phyloP scores from a whole-genome alignment of 2,113 vertebrate species.

The Etheostoma cragini region DNA sequence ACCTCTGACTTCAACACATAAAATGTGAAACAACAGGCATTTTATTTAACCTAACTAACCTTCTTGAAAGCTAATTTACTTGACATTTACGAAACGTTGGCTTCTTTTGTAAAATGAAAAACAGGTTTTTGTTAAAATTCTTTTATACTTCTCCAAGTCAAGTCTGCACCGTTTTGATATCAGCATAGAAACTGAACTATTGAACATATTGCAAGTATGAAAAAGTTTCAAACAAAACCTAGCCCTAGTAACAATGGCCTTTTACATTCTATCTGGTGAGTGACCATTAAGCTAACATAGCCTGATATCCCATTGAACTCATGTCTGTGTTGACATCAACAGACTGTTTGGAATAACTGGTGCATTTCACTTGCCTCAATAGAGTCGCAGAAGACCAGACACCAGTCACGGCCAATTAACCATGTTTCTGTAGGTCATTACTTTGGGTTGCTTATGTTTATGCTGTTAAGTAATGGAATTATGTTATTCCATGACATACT shows the following conservation, averaged over 20 bases:
- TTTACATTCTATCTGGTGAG: neutral
- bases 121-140: neutral
- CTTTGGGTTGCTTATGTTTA: conserved; percentile 8
- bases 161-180: neutral
- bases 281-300: neutral
- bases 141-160: neutral
- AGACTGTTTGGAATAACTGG: conserved; percentile 17
- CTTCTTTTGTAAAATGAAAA: neutral
- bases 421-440: conserved; percentile 8
- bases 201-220: no score
- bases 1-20: no score
- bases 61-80: neutral
- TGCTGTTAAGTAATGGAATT: conserved; percentile 3
- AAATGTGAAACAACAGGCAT: no score
- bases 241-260: no score
- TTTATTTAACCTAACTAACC: no score
- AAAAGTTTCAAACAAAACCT: neutral
- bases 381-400: conserved; percentile 12
- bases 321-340: conserved; percentile 15
- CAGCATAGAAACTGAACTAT: neutral
- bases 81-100: neutral
- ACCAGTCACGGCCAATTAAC: conserved; percentile 4
- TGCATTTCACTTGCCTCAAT: conserved; percentile 9
- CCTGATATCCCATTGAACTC: neutral
- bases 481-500: neutral